These are phyloP conservation scores for Sternotherus odoratus DNA, from an alignment of 2,797 vertebrate genomes.

Conservation along the genomic window DNA sequence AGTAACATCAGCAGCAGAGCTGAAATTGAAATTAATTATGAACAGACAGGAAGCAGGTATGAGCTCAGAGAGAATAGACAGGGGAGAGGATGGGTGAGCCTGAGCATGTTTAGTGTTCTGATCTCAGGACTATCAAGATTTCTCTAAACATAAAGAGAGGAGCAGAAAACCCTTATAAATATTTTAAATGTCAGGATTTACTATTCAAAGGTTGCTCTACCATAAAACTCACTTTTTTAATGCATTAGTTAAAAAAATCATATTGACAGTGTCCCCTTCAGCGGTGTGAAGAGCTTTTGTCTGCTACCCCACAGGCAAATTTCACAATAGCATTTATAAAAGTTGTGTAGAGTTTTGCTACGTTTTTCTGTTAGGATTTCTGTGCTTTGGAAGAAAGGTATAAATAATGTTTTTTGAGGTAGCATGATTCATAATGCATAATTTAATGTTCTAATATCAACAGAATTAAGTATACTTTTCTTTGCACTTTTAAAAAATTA, in stretches of 20 bases:
- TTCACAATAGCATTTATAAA: slow-evolving; percentile 36
- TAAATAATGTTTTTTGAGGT: slow-evolving; percentile 56
- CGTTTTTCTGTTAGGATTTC: slow-evolving; percentile 51
- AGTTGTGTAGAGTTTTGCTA: slow-evolving; percentile 46
- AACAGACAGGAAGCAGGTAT: background rate
- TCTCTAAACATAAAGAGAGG: background rate
- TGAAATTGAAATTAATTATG: background rate
- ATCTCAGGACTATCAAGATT: background rate
- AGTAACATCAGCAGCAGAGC: background rate
- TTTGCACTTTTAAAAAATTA: slow-evolving; percentile 69
- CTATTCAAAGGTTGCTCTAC: background rate
- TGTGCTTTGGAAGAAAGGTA: slow-evolving; percentile 27
- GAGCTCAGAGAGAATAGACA: background rate
- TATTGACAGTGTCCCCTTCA: background rate
- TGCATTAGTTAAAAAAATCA: background rate
- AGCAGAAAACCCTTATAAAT: background rate
- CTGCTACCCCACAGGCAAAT: background rate
- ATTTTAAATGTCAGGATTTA: background rate
- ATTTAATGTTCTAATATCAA: slow-evolving; percentile 67
- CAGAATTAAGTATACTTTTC: slow-evolving; percentile 61
- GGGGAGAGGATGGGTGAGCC: background rate
- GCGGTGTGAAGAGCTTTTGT: background rate
- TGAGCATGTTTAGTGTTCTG: background rate
- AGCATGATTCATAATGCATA: slow-evolving; percentile 54
- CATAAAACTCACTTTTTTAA: slow-evolving; percentile 7